Percentiles rank a stretch among this genome's conserved stretches.
Conservation (phyloP, 1,140 invertebrate species). For the Drosophila cardini region DNA sequence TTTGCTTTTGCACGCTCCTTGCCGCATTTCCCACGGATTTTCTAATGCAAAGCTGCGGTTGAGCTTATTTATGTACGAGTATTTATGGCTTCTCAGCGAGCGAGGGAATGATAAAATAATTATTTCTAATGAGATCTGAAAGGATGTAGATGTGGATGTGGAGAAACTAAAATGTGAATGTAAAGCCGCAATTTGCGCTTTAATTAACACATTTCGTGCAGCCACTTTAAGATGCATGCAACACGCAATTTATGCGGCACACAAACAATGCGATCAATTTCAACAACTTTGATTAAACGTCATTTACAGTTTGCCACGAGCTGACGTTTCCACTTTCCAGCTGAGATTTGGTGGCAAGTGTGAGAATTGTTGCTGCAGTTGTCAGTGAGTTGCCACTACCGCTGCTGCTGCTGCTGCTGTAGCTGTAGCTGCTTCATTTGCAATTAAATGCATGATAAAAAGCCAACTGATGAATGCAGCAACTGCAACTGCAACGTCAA, state of each 20-base stretch:
- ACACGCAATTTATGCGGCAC: slow-evolving; percentile 59
- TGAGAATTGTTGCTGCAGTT: slow-evolving; percentile 37
- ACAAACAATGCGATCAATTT: slow-evolving; percentile 82
- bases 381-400: slow-evolving; percentile 53
- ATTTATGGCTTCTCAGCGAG: slow-evolving; percentile 61
- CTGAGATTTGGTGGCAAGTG: slow-evolving; percentile 43
- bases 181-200: slow-evolving; percentile 35
- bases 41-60: slow-evolving; percentile 72
- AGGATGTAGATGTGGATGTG: slow-evolving; percentile 6
- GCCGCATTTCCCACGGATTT: slow-evolving; percentile 26
- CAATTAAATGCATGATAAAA: slow-evolving; percentile 79
- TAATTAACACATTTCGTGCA: slow-evolving; percentile 72
- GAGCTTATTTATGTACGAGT: slow-evolving; percentile 51
- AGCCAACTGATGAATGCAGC: slow-evolving; percentile 34
- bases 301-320: slow-evolving; percentile 70
- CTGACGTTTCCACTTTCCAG: slow-evolving; percentile 34
- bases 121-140: slow-evolving; percentile 53
- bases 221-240: slow-evolving; percentile 74
- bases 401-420: slow-evolving; percentile 24
- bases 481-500: not conserved
- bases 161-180: not conserved
- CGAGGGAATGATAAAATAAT: slow-evolving; percentile 49
- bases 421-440: slow-evolving; percentile 70
- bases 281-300: slow-evolving; percentile 83
- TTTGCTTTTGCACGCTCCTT: not conserved